These are phyloP conservation scores for Orchesella flavescens DNA, from an alignment of 2,888 invertebrate species.

Conservation along the genomic window DNA sequence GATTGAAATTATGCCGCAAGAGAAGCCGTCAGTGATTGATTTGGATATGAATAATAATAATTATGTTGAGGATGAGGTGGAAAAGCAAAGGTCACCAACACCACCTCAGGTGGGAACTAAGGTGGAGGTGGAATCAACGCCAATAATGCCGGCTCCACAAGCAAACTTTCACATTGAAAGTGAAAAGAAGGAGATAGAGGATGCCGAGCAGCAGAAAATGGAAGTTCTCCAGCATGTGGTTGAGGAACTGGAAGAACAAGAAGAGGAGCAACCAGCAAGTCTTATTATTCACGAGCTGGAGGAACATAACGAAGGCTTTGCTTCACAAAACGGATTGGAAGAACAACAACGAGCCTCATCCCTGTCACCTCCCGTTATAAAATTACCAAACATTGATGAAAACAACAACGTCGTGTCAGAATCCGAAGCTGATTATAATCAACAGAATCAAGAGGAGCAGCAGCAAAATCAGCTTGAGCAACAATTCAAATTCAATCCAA, in stretches of 20 bases:
- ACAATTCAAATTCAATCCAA: too few relatives aligned
- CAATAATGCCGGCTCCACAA: background rate
- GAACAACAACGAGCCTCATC: too few relatives aligned
- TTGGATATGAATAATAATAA: too few relatives aligned
- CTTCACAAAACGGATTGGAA: background rate
- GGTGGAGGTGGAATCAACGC: background rate
- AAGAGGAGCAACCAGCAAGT: conserved; percentile 29
- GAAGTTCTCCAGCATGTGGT: too few relatives aligned
- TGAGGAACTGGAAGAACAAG: too few relatives aligned
- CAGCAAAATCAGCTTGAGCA: too few relatives aligned
- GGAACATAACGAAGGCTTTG: conserved; percentile 28
- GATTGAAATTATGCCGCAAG: conserved; percentile 56
- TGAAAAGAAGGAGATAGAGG: background rate
- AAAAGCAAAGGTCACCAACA: too few relatives aligned
- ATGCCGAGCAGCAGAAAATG: too few relatives aligned
- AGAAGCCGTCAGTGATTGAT: too few relatives aligned
- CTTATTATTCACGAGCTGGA: conserved; percentile 42
- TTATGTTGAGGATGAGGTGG: too few relatives aligned
- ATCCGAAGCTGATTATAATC: too few relatives aligned
- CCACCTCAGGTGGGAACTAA: background rate
- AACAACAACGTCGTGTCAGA: conserved; percentile 43
- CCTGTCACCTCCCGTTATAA: background rate
- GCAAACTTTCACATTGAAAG: background rate
- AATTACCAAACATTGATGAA: conserved; percentile 39
- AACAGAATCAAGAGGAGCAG: too few relatives aligned